Conservation (phyloP, 37 sponge, comb jelly and placozoan species). For the Theonella swinhoei region DNA sequence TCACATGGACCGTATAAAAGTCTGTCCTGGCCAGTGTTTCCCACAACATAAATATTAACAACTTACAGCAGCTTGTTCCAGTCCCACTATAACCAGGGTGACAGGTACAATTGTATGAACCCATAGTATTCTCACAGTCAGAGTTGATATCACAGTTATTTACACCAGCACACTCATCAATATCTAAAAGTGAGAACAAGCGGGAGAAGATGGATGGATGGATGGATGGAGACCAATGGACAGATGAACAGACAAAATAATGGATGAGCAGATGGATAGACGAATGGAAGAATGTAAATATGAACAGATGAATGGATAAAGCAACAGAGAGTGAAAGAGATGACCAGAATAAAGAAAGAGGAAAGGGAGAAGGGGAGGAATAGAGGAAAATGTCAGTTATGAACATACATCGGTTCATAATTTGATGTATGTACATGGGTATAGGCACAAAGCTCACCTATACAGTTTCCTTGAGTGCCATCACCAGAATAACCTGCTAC, state of each 20-base stretch:
- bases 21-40: too few species aligned
- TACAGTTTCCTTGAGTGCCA: too few species aligned
- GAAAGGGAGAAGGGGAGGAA: neutral
- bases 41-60: too few species aligned
- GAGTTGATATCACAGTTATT: slow-evolving; percentile 23
- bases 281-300: neutral
- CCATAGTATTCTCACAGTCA: slow-evolving; percentile 47
- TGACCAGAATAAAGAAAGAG: neutral
- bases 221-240: neutral
- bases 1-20: too few species aligned
- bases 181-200: neutral
- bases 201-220: neutral
- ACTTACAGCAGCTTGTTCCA: slow-evolving; percentile 4
- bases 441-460: too few species aligned
- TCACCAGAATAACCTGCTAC: neutral
- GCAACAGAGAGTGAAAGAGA: neutral
- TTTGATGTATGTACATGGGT: too few species aligned
- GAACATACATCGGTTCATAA: too few species aligned
- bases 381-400: neutral
- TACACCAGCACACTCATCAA: too few species aligned
- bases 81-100: slow-evolving; percentile 14
- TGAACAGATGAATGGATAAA: neutral
- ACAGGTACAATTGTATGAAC: slow-evolving; percentile 50
- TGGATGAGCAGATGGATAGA: neutral
- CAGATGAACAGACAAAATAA: neutral